These are phyloP conservation scores for Enteromius afrohamiltoni DNA, from an alignment of 2,797 vertebrate species.

Conservation along the genomic window DNA sequence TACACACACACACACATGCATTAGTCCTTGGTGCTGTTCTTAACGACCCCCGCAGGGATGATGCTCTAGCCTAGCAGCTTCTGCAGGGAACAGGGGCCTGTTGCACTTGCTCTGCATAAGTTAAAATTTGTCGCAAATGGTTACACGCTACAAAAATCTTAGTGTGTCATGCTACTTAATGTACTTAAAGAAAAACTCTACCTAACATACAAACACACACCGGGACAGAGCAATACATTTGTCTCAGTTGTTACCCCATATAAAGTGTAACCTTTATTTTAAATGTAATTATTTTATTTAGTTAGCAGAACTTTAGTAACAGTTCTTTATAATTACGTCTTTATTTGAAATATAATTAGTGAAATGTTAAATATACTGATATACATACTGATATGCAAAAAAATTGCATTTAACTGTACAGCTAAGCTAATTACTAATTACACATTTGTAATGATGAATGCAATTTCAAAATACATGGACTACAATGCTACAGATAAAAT, in stretches of 20 bases:
- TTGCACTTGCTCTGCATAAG: not conserved
- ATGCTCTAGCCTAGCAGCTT: constrained; percentile 52
- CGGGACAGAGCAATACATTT: not conserved
- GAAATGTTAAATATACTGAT: not conserved
- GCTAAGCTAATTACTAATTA: not conserved
- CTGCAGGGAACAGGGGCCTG: constrained; percentile 20
- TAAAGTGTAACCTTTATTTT: not conserved
- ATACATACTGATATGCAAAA: not conserved
- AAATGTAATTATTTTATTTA: not conserved
- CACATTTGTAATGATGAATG: not conserved
- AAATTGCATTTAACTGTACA: not conserved
- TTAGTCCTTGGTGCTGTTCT: constrained; percentile 60
- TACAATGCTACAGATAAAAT: not conserved
- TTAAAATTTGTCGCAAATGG: not conserved
- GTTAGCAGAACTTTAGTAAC: not conserved
- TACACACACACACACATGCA: constrained; percentile 26
- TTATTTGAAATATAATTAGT: not conserved
- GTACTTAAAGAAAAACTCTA: constrained; percentile 9
- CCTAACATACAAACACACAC: not conserved
- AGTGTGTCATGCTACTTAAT: not conserved
- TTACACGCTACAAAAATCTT: not conserved
- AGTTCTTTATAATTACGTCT: not conserved
- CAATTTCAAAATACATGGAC: not conserved
- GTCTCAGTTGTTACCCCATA: not conserved
- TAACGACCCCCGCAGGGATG: constrained; percentile 69